These are phyloP conservation scores for Holacanthella duospinosa DNA, from an alignment of 2,888 invertebrate species.

Conservation along the genomic window DNA sequence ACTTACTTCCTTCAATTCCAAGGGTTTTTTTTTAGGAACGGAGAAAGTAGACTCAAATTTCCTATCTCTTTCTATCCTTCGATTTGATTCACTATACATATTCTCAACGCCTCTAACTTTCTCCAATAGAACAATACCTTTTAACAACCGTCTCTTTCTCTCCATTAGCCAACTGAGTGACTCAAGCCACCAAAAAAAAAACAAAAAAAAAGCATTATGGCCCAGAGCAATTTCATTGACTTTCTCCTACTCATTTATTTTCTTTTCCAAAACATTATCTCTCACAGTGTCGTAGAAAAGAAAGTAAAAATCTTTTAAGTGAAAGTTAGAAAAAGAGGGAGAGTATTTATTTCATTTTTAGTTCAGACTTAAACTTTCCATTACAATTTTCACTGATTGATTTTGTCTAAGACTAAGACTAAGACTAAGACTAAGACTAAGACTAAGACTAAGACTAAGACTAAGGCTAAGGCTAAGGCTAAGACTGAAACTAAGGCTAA, in stretches of 20 bases:
- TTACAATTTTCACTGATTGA: background rate
- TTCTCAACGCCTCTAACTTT: background rate
- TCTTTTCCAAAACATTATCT: background rate
- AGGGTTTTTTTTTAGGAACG: background rate
- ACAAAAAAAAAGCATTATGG: background rate
- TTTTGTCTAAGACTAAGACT: no score
- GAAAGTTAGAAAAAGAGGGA: background rate
- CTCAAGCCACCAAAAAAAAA: background rate
- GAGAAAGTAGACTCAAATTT: background rate
- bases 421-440: no score
- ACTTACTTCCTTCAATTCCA: background rate
- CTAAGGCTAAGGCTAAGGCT: no score
- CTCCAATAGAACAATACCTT: background rate
- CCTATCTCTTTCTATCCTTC: background rate
- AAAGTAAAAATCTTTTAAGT: background rate
- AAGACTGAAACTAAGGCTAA: no score
- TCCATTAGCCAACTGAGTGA: background rate
- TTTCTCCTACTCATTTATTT: constrained; percentile 6
- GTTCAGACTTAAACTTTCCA: background rate
- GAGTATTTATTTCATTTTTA: background rate
- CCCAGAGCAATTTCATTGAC: background rate
- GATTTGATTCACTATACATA: background rate
- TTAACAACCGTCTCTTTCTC: background rate
- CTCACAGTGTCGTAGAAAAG: background rate
- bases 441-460: no score